phyloP scores from a whole-genome alignment of 2,888 invertebrate species.

The Scrobipalpa costella region DNA sequence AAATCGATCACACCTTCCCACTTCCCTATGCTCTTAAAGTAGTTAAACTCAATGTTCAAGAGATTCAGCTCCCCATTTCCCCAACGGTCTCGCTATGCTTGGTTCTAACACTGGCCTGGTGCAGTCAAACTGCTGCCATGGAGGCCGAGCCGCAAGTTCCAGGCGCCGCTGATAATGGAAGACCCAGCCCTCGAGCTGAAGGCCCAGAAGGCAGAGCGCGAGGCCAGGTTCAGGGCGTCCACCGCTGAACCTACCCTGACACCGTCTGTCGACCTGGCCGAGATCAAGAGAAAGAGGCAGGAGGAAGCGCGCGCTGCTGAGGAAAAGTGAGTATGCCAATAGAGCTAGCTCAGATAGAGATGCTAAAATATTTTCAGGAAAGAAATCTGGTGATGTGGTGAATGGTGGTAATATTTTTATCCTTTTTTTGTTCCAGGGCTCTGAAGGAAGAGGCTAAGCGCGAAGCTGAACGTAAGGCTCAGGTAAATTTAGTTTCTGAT shows the following conservation, averaged over 20 bases:
- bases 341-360: not conserved
- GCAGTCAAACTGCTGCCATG: conserved; percentile 84
- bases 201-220: conserved; percentile 83
- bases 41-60: not conserved
- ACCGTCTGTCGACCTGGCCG: conserved; percentile 78
- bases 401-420: not conserved
- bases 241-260: conserved; percentile 70
- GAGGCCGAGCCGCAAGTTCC: conserved; percentile 86
- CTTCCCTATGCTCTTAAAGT: not conserved
- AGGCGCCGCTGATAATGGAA: conserved; percentile 79
- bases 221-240: conserved; percentile 81
- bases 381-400: not conserved
- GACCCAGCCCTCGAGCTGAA: conserved; percentile 82
- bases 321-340: conserved; percentile 72
- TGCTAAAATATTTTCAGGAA: not conserved
- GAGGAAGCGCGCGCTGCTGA: conserved; percentile 84
- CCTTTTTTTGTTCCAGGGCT: conserved; percentile 54
- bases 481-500: conserved; percentile 51
- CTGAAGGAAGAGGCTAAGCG: conserved; percentile 78
- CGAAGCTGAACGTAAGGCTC: conserved; percentile 73
- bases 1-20: not conserved
- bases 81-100: conserved; percentile 54
- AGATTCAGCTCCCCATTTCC: conserved; percentile 48
- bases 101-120: conserved; percentile 66
- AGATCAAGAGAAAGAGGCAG: conserved; percentile 80